These are phyloP conservation scores for Epinephelus coioides DNA, from an alignment of 2,797 vertebrate genomes.

Conservation along the genomic window DNA sequence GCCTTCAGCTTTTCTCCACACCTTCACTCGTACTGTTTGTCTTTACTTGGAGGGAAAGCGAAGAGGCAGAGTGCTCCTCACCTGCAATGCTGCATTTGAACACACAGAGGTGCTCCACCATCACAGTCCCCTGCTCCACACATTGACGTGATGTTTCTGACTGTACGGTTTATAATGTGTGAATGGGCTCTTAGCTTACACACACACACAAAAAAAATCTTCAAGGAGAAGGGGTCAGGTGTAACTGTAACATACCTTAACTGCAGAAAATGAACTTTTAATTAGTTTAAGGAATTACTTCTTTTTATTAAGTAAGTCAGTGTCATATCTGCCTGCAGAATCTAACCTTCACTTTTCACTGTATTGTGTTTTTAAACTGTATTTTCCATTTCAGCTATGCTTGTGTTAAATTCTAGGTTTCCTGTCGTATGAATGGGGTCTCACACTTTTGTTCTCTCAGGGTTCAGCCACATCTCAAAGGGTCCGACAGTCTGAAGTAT, in stretches of 20 bases:
- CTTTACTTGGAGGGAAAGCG: neutral
- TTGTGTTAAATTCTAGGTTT: conserved; percentile 44
- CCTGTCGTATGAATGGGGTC: conserved; percentile 22
- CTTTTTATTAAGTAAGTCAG: conserved; percentile 19
- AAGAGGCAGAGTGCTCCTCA: conserved; percentile 18
- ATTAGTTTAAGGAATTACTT: conserved; percentile 1
- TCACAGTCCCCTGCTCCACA: conserved; percentile 29
- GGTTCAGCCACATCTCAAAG: conserved; percentile 51
- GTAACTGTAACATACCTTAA: conserved; percentile 7
- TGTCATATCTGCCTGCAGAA: neutral
- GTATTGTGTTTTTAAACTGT: conserved; percentile 23
- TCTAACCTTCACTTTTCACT: conserved; percentile 31
- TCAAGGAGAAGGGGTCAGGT: neutral
- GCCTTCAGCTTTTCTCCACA: conserved; percentile 18
- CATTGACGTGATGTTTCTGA: neutral
- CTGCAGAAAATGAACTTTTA: neutral
- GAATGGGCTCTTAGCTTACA: conserved; percentile 7
- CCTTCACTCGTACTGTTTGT: conserved; percentile 9
- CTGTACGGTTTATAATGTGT: neutral
- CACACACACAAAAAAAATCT: neutral
- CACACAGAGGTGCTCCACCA: conserved; percentile 68
- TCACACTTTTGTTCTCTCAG: conserved; percentile 74
- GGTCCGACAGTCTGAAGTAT: conserved; percentile 16
- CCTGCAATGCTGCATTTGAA: conserved; percentile 60
- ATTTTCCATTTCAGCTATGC: conserved; percentile 44